Conservation (phyloP, 2,797 vertebrate species). For the Craterocephalus amniculus region DNA sequence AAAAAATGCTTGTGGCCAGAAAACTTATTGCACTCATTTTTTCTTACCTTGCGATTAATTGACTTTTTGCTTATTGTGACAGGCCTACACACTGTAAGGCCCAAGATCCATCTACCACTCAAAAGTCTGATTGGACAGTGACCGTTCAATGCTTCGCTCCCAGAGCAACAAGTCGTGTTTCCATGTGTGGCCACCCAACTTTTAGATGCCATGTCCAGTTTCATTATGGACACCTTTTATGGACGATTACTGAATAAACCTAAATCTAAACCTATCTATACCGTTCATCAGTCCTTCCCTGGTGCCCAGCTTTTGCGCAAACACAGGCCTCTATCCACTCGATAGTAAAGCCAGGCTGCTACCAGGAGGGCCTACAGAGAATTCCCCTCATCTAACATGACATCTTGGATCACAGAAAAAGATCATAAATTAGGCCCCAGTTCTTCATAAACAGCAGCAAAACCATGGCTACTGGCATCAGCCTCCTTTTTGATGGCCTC, state of each 20-base stretch:
- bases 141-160: background rate
- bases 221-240: too few species aligned
- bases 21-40: too few species aligned
- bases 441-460: slow-evolving; percentile 80
- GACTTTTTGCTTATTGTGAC: too few species aligned
- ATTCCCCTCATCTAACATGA: slow-evolving; percentile 80
- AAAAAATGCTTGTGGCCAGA: too few species aligned
- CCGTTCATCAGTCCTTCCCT: slow-evolving; percentile 62
- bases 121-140: background rate
- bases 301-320: slow-evolving; percentile 47
- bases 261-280: too few species aligned
- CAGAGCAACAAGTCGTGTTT: background rate
- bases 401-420: slow-evolving; percentile 84
- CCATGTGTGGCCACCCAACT: slow-evolving; percentile 14
- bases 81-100: too few species aligned
- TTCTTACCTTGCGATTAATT: too few species aligned
- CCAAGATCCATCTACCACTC: background rate
- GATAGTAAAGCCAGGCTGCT: slow-evolving; percentile 85
- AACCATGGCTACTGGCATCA: slow-evolving; percentile 77
- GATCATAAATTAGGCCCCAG: slow-evolving; percentile 86
- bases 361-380: slow-evolving; percentile 84
- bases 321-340: slow-evolving; percentile 60
- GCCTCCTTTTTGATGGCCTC: slow-evolving; percentile 86
- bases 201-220: slow-evolving; percentile 39
- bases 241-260: too few species aligned